Evolutionary conservation across 2,113 vertebrate genomes (phyloP).

Genomic region (Paraplagusia blochii): DNA sequence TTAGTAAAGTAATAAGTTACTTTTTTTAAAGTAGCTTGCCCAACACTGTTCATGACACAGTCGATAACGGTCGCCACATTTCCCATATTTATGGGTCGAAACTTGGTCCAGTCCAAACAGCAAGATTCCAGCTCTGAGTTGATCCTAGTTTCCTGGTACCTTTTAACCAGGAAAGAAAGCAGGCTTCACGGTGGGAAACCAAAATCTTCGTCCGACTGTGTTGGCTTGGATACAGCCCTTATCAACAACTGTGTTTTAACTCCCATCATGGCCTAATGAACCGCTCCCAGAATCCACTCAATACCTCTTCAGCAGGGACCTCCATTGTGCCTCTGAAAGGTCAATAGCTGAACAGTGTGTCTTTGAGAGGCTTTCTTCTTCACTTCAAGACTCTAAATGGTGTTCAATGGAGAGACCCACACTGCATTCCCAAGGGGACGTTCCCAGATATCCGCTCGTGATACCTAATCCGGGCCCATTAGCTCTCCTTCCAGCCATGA

Average conservation of each 20-base stretch:
- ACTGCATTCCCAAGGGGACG: slow-evolving; percentile 60
- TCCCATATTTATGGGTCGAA: slow-evolving; percentile 24
- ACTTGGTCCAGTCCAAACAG: slow-evolving; percentile 11
- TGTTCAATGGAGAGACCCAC: slow-evolving; percentile 68
- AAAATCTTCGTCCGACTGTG: slow-evolving; percentile 51
- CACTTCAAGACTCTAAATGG: slow-evolving; percentile 71
- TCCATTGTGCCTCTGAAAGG: slow-evolving; percentile 59
- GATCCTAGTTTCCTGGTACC: slow-evolving; percentile 33
- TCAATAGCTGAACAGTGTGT: slow-evolving; percentile 73
- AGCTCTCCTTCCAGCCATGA: slow-evolving; percentile 71
- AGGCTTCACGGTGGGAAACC: slow-evolving; percentile 37
- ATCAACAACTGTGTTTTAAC: slow-evolving; percentile 54
- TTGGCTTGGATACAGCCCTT: slow-evolving; percentile 44
- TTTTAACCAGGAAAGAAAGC: no score
- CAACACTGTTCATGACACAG: no score
- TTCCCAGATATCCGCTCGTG: slow-evolving; percentile 75
- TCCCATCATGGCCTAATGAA: slow-evolving; percentile 66
- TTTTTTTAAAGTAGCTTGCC: no score
- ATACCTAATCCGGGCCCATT: slow-evolving; percentile 80
- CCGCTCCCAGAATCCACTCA: slow-evolving; percentile 61
- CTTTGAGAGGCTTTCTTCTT: slow-evolving; percentile 73
- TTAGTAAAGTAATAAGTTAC: no score
- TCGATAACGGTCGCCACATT: slow-evolving; percentile 33
- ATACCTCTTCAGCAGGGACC: slow-evolving; percentile 61
- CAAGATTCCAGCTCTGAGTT: slow-evolving; percentile 21